Evolutionary conservation across 1,140 invertebrate genomes (phyloP).

Genomic region (Drosophila persimilis): DNA sequence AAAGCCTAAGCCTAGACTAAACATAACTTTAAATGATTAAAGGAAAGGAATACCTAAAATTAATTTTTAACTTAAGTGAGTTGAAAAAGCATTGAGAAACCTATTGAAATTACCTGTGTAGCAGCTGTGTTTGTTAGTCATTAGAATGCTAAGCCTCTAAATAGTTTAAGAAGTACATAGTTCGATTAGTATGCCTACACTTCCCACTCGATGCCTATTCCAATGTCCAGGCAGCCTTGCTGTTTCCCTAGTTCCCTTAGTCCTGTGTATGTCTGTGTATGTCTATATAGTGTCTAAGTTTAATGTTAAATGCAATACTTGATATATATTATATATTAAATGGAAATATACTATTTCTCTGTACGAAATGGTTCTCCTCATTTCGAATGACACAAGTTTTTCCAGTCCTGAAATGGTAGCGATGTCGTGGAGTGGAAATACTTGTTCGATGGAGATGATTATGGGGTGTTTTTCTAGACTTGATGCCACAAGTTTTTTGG

Average conservation of each 20-base stretch:
- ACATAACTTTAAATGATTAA: slow-evolving; percentile 7
- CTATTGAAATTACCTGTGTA: slow-evolving; percentile 21
- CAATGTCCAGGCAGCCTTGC: slow-evolving; percentile 23
- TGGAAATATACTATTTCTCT: not conserved
- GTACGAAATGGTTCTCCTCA: no score
- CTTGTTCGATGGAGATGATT: no score
- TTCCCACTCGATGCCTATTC: slow-evolving; percentile 13
- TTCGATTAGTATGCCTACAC: slow-evolving; percentile 2
- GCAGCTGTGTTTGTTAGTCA: slow-evolving; percentile 57
- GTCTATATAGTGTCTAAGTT: slow-evolving; percentile 7
- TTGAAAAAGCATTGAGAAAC: not conserved
- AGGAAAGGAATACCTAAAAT: not conserved
- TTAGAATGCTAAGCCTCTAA: slow-evolving; percentile 20
- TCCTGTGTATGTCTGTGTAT: slow-evolving; percentile 18
- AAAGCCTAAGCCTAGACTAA: no score
- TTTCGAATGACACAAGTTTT: no score
- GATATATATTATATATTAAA: slow-evolving; percentile 15
- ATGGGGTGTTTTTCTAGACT: no score
- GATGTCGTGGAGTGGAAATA: no score
- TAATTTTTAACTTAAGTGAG: not conserved
- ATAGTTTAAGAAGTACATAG: not conserved
- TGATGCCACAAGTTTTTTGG: no score
- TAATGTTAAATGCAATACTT: slow-evolving; percentile 29
- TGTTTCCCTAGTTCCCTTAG: slow-evolving; percentile 11
- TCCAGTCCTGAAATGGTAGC: no score